Evolutionary conservation across 92 coral and sea anemone species (phyloP).

Genomic region (Pocillopora meandrina): DNA sequence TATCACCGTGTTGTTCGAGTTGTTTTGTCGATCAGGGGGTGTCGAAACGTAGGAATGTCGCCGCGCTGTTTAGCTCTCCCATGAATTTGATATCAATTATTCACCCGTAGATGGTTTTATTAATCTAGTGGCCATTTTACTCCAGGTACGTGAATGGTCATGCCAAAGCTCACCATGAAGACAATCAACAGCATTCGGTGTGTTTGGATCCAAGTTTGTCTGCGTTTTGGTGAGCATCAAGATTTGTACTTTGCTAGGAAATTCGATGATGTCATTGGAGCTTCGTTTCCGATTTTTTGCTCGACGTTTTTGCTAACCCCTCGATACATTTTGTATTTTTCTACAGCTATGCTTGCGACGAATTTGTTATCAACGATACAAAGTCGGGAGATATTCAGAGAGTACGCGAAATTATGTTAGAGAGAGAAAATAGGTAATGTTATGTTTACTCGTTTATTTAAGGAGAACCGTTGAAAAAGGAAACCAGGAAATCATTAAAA

Average conservation of each 20-base stretch:
- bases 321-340: conserved; percentile 8
- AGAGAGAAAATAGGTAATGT: conserved; percentile 75
- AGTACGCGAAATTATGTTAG: conserved; percentile 81
- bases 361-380: conserved; percentile 92
- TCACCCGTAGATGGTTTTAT: conserved; percentile 13
- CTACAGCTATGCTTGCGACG: conserved; percentile 93
- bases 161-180: conserved; percentile 90
- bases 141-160: conserved; percentile 96
- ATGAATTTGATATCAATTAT: conserved; percentile 1
- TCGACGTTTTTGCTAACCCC: not conserved
- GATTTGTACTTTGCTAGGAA: not conserved
- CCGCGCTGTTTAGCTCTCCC: conserved; percentile 7
- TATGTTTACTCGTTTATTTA: no score
- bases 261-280: conserved; percentile 11
- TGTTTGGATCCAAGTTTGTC: conserved; percentile 91
- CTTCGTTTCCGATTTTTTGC: conserved; percentile 25
- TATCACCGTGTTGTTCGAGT: conserved; percentile 1
- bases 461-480: not conserved
- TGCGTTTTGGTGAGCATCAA: conserved; percentile 86
- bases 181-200: conserved; percentile 80
- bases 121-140: conserved; percentile 22
- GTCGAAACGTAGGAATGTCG: conserved; percentile 44
- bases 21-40: conserved; percentile 24
- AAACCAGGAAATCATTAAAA: not conserved
- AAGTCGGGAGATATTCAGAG: conserved; percentile 88